Base-by-base conservation (phyloP, 2,888 invertebrate genomes). In the Endomychus coccineus region DNA sequence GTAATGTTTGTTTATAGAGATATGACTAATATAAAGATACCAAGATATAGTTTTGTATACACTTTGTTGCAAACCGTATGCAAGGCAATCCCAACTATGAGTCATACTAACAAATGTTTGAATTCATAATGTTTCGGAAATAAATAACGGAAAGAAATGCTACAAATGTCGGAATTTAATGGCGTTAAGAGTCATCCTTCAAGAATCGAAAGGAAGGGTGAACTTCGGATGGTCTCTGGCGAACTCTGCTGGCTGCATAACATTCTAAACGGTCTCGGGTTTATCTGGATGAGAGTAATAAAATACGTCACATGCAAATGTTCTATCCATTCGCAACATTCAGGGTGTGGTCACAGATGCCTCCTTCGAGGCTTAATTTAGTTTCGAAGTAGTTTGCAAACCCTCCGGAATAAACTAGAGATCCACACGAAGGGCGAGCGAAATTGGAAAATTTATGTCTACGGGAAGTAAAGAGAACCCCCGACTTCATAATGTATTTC, bases 301-400 rank as follows among this genome's bases (percentile, higher is more conserved):
- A 66, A 67, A 65, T 63, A 66, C 66, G 67, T 67, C 67, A 67
- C 66, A 63, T 65, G 66, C 67, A 67, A 67, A 65, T 66, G 65
- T 60, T 60, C 56, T 50, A 51, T 52, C 50, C 48, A 51, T 53
- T 56, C 54, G 55, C 58, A 59, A 59, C 60, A 61, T 61, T 58
- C 61, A 60, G 64, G 63, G 64, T 65, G 64, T 64, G 64, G 65
- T 65, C 65, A 64, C 66, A 65, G 64, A 66, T 63, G 66, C 65
- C 65, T 64, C 61, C 63, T 61, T 58, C 61, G 55, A 55, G 62
- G 61, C 62, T 64, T 64, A 64, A 64, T 64, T 64, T 64, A 65
- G 64, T 64, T 64, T 61, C 61, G 56, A 60, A 64, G 61, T 64
- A 64, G 63, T 62, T 64, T 57, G 58, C 56, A 52, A 56, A 55